Percentiles rank a stretch among this genome's conserved stretches.
phyloP scores from a whole-genome alignment of 37 sponge, comb jelly and placozoan genomes.

The Petrosia ficiformis region DNA sequence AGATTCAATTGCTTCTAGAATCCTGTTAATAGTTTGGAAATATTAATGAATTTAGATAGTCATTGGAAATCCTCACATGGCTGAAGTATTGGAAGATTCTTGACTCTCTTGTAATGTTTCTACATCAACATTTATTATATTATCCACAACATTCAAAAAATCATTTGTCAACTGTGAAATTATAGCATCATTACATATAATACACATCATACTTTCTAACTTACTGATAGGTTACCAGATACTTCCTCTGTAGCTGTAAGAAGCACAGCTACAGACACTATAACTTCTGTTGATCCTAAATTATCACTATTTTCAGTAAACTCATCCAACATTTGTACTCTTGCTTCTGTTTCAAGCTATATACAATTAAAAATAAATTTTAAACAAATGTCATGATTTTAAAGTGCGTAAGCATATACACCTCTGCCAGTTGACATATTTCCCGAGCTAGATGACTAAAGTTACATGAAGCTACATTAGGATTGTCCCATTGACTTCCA shows the following conservation, averaged over 20 bases:
- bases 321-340: background rate
- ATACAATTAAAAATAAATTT: too few species aligned
- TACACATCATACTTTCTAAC: background rate
- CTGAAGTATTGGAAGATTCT: conserved; percentile 7
- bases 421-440: conserved; percentile 31
- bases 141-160: conserved; percentile 23
- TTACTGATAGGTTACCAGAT: conserved; percentile 17
- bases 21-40: conserved; percentile 4
- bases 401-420: too few species aligned
- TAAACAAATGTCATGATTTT: too few species aligned
- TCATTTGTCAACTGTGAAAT: conserved; percentile 9
- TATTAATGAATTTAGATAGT: background rate
- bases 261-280: background rate
- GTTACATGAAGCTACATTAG: conserved; percentile 19
- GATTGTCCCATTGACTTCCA: conserved; percentile 39
- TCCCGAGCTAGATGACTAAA: conserved; percentile 9
- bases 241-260: background rate
- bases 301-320: background rate
- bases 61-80: conserved; percentile 9
- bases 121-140: conserved; percentile 21
- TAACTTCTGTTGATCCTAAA: background rate
- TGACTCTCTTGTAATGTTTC: conserved; percentile 28
- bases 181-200: too few species aligned
- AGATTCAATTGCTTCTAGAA: conserved; percentile 7
- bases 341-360: background rate